A percentile compares a stretch with the other conserved stretches of the same genome.
Conservation (phyloP, 2,888 invertebrate species). For the Tetrapedia diversipes region DNA sequence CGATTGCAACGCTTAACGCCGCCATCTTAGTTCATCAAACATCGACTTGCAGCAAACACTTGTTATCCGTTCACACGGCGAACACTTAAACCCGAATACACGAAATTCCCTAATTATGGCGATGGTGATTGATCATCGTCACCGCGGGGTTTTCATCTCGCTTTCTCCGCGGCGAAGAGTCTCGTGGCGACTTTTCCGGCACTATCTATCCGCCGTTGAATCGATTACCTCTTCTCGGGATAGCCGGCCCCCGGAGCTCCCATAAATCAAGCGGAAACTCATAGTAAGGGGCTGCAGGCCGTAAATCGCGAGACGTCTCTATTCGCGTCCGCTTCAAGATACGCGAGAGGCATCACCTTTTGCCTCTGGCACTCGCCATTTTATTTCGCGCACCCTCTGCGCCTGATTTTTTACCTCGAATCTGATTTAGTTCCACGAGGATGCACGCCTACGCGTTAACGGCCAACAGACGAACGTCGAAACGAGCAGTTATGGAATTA, state of each 20-base stretch:
- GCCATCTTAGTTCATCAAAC: background rate
- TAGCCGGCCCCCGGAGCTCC: conserved; percentile 48
- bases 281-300: conserved; percentile 46
- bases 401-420: background rate
- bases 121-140: conserved; percentile 57
- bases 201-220: conserved; percentile 61
- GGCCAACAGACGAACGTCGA: conserved; percentile 4
- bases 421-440: conserved; percentile 24
- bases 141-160: conserved; percentile 4
- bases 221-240: conserved; percentile 59
- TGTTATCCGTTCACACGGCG: background rate
- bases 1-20: background rate
- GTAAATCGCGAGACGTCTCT: conserved; percentile 70
- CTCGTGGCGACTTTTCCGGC: conserved; percentile 63
- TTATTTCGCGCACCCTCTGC: conserved; percentile 20
- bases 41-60: background rate
- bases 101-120: conserved; percentile 56
- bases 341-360: conserved; percentile 33
- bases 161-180: conserved; percentile 46
- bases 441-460: conserved; percentile 28
- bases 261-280: conserved; percentile 66
- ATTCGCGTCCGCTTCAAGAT: conserved; percentile 42
- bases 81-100: background rate
- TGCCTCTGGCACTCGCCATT: background rate
- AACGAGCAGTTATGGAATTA: background rate